These are phyloP conservation scores for Hoplostethus atlanticus DNA, from an alignment of 2,797 vertebrate genomes.

Conservation along the genomic window DNA sequence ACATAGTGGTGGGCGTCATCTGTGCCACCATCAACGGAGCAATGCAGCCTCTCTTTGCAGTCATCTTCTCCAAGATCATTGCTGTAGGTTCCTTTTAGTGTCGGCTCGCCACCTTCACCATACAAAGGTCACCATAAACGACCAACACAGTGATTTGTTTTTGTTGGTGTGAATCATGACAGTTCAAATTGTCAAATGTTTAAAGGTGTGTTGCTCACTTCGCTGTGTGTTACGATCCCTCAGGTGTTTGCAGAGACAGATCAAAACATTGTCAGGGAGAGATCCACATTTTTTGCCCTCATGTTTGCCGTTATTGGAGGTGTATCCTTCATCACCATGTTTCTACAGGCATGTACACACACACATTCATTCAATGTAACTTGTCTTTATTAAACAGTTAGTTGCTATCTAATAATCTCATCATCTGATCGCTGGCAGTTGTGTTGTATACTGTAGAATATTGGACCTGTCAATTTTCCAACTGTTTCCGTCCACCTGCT, in stretches of 20 bases:
- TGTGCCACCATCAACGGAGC: constrained; percentile 90
- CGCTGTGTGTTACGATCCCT: neutral
- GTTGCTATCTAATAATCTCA: too few relatives aligned
- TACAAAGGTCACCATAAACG: too few relatives aligned
- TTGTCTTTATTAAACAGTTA: neutral
- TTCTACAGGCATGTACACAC: constrained; percentile 89
- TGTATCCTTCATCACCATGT: constrained; percentile 91
- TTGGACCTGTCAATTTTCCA: too few relatives aligned
- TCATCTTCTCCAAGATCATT: constrained; percentile 95
- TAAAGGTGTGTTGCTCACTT: too few relatives aligned
- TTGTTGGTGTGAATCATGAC: neutral
- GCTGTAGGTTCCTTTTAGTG: constrained; percentile 82
- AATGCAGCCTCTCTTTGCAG: constrained; percentile 90
- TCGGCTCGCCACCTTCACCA: neutral
- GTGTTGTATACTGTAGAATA: too few relatives aligned
- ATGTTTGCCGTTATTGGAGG: constrained; percentile 89
- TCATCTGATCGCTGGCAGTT: neutral
- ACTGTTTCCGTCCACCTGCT: too few relatives aligned
- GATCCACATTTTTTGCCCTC: constrained; percentile 86
- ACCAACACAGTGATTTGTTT: neutral
- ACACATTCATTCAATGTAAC: neutral
- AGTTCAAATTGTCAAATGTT: neutral
- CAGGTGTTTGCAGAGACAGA: constrained; percentile 80
- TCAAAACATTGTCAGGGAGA: constrained; percentile 54
- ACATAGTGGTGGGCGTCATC: constrained; percentile 87